Base-by-base conservation (phyloP, 2,797 vertebrate genomes). In the Manis crassicaudata region DNA sequence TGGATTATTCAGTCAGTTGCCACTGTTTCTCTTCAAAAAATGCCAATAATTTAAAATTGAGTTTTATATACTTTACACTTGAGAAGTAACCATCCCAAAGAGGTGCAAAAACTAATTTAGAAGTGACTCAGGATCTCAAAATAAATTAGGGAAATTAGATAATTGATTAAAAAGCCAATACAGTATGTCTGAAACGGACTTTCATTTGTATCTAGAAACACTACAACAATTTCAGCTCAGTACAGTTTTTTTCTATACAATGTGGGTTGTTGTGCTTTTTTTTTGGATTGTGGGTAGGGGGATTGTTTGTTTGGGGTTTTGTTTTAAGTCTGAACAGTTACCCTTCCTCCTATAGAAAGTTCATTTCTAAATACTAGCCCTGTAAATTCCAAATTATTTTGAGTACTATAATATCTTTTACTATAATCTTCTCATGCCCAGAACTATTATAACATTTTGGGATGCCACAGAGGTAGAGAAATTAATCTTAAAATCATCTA, bases 71-170 rank as follows among this genome's bases (percentile, higher is more conserved):
- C 75, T 93, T 93, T 89, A 93, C 89, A 87, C 40, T 40, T 88
- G 72, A 75, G 87, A 94, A 92, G 60, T 58, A 84, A 75, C 58
- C 17, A 88, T 77, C 29, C 25, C 92, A 62, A 85, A 81, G 37
- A 90, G 7, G 17, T 43, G 79, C 20, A 90, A 72, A 84, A 90
- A 72, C 25, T 72, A 88, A 92, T 81, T 73, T 62, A 67, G 7
- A 85, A 87, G 7, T 60, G 29, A 85, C 13, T 79, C 46, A 94
- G 37, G 62, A 92, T 32, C 68, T 92, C 29, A 68, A 77, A 67
- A 88, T 81, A 43, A 81, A 88, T 90, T 54, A 87, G 75, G 65
- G 43, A 96, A 93, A 90, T 72, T 77, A 84, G 77, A 72, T 81
- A 60, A 37, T 2, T 88, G 58, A 68, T 91, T 93, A 63, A 90